Evolutionary conservation across 2,113 vertebrate genomes (phyloP), one percentile per base, ranked within the genome.

Genomic region (Sinocyclocheilus grahami): DNA sequence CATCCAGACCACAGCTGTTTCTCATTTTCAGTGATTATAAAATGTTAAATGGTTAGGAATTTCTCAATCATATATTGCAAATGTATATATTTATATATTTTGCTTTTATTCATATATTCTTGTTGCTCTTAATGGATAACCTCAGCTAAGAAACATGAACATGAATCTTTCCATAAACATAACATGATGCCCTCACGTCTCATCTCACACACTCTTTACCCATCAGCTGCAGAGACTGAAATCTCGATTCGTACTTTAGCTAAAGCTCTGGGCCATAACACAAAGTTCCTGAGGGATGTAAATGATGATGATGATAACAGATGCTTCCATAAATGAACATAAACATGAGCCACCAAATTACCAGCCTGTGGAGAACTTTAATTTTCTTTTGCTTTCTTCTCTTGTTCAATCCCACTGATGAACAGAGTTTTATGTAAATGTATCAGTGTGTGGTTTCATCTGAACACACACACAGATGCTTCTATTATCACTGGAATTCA

Each of bases 401-500:
- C 42, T 46, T 11, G 42, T 62, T 81, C 18, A 13, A 24, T 86
- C 33, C 58, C 69, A 30, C 55, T 77, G 71, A 77, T 83, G 22
- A 69, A 86, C 42, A 22, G 58, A 67, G 79, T 83, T 83, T 75
- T 83, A 83, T 74, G 82, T 74, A 83, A 83, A 74, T 83, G 67
- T 53, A 83, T 60, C 79, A 42, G 48, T 74, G 14, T 72, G 33
- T 81, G 48, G 60, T 86, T 86, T 65, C 58, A 69, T 83, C 53
- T 58, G 58, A 82, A 55, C 74, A 82, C 71, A 82, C 72, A 82
- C 72, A 86, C 79, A 86, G 69, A 86, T 69, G 72, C 67, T 75
- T 79, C 67, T 86, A 7, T 62, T 79, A 86, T 86, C 58, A 67
- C 53, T 65, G 58, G 10, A 85, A 65, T 46, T 51, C 55, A 85